Conservation (phyloP, 2,113 vertebrate genomes). For the Callopanchax toddi region DNA sequence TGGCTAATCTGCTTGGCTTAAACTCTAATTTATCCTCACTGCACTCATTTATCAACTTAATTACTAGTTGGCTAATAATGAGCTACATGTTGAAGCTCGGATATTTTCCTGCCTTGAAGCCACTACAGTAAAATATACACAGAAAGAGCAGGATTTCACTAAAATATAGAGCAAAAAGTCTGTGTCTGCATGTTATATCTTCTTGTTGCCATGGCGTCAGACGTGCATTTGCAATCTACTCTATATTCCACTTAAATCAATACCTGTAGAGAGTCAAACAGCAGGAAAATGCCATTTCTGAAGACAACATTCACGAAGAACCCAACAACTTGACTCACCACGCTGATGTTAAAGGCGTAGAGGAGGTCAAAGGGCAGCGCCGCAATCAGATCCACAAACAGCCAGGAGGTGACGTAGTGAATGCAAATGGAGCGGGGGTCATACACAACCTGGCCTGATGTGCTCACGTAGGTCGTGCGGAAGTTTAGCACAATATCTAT, state of each 20-base stretch:
- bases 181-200: not conserved
- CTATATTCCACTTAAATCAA: constrained; percentile 6
- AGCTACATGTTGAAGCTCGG: constrained; percentile 5
- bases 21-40: constrained; percentile 32
- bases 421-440: constrained; percentile 83
- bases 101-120: constrained; percentile 8
- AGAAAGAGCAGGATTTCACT: not conserved
- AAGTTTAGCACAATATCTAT: constrained; percentile 84
- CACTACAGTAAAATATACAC: not conserved
- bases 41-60: constrained; percentile 41
- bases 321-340: too few species aligned
- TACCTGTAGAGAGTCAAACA: not conserved
- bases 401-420: constrained; percentile 85
- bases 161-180: not conserved
- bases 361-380: constrained; percentile 85
- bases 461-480: constrained; percentile 84
- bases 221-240: constrained; percentile 5
- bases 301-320: too few species aligned
- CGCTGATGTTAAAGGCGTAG: constrained; percentile 85
- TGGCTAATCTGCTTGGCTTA: constrained; percentile 17
- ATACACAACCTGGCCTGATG: constrained; percentile 84
- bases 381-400: constrained; percentile 85
- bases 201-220: constrained; percentile 1
- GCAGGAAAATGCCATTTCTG: not conserved
- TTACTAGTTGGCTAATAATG: constrained; percentile 39